A percentile compares a stretch with the other conserved stretches of the same genome.
Evolutionary conservation across 2,888 invertebrate species (phyloP).

Genomic region (Liodrosophila aerea): DNA sequence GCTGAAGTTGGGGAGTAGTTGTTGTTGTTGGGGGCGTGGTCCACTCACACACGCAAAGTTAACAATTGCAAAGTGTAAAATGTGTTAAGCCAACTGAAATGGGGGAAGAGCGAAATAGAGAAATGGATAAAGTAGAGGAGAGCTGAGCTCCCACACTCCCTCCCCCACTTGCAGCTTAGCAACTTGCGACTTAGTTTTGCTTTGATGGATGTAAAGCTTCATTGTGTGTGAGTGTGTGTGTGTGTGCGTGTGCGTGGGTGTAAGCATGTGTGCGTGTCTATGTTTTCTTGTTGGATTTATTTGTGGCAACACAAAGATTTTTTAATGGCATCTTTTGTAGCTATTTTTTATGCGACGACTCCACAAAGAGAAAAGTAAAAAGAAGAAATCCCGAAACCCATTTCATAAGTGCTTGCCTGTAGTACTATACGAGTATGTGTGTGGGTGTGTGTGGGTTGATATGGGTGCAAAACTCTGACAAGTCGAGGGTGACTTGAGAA

Average conservation of each 20-base stretch:
- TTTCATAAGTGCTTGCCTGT: conserved; percentile 59
- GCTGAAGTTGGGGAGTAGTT: conserved; percentile 19
- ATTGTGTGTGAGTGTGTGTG: conserved; percentile 37
- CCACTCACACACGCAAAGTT: conserved; percentile 38
- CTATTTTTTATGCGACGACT: conserved; percentile 61
- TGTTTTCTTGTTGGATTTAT: conserved; percentile 68
- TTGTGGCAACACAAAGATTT: conserved; percentile 76
- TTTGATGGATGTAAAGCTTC: conserved; percentile 71
- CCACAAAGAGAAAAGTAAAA: conserved; percentile 7
- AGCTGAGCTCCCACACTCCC: conserved; percentile 4
- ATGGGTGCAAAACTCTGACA: conserved; percentile 42
- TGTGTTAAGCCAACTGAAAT: conserved; percentile 76
- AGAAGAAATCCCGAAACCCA: conserved; percentile 42
- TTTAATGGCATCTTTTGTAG: conserved; percentile 77
- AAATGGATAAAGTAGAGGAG: conserved; percentile 15
- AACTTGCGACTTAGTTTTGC: conserved; percentile 74
- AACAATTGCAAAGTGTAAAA: conserved; percentile 78
- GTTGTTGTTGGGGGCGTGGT: conserved; percentile 19
- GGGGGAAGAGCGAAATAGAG: conserved; percentile 21
- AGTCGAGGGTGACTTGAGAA: conserved; percentile 38
- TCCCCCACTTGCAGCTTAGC: conserved; percentile 47
- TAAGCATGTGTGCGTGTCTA: conserved; percentile 28
- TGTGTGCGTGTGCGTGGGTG: conserved; percentile 6
- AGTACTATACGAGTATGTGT: too few relatives aligned
- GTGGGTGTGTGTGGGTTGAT: conserved; percentile 40